These are phyloP conservation scores for Callopanchax toddi DNA, from an alignment of 2,113 vertebrate species.

Conservation along the genomic window DNA sequence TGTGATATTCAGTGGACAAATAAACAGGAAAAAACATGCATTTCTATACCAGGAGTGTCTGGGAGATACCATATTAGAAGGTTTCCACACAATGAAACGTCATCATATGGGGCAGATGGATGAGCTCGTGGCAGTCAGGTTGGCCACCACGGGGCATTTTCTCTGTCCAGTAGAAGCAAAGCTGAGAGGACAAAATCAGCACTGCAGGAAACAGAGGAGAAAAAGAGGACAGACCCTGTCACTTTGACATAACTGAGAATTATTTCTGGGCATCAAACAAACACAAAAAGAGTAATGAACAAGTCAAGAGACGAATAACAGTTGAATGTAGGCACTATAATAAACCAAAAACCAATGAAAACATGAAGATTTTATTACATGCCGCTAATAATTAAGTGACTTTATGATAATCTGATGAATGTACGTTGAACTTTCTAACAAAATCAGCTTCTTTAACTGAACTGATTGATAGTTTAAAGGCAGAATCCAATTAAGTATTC, in stretches of 20 bases:
- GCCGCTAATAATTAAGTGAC: neutral
- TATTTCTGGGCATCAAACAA: slow-evolving; percentile 29
- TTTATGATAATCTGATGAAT: neutral
- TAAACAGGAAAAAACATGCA: too few species aligned
- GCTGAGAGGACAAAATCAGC: slow-evolving; percentile 39
- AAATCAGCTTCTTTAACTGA: too few species aligned
- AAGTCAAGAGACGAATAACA: slow-evolving; percentile 11
- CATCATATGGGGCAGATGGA: slow-evolving; percentile 34
- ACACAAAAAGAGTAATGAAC: slow-evolving; percentile 15
- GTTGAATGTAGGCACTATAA: too few species aligned
- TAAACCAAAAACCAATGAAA: neutral
- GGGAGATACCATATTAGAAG: too few species aligned
- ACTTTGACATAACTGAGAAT: slow-evolving; percentile 44
- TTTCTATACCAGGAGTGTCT: too few species aligned
- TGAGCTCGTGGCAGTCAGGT: slow-evolving; percentile 29
- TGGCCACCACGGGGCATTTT: slow-evolving; percentile 41
- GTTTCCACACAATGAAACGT: slow-evolving; percentile 31
- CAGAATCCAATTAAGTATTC: too few species aligned
- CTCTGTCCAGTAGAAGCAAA: slow-evolving; percentile 30
- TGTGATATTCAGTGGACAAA: too few species aligned
- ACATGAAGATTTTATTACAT: slow-evolving; percentile 2
- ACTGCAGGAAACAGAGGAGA: slow-evolving; percentile 33
- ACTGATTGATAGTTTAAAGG: too few species aligned
- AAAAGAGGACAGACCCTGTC: slow-evolving; percentile 16
- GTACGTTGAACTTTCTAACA: neutral